Conservation (phyloP, 2,113 vertebrate genomes). For the Falcunculus frontatus region DNA sequence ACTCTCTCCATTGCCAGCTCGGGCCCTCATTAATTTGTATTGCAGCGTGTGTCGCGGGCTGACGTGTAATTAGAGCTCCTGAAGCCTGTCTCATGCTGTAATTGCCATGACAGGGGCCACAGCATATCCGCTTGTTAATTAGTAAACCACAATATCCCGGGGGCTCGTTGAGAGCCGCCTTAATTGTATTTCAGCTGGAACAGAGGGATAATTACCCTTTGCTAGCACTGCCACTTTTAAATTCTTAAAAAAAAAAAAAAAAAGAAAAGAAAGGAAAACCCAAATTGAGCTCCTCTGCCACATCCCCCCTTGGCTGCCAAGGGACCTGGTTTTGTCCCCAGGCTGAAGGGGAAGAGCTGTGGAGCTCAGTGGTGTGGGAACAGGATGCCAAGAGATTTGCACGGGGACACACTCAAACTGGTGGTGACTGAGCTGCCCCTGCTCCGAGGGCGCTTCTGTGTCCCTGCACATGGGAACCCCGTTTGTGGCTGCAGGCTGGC, state of each 20-base stretch:
- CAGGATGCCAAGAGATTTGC: background rate
- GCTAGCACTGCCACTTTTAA: conserved; percentile 65
- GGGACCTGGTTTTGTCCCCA: background rate
- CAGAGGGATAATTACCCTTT: conserved; percentile 75
- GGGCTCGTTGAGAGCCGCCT: conserved; percentile 65
- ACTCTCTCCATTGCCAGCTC: conserved; percentile 6
- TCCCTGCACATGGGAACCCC: rapidly evolving
- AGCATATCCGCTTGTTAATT: conserved; percentile 80
- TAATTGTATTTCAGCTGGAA: conserved; percentile 79
- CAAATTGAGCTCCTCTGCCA: background rate
- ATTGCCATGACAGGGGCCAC: conserved; percentile 75
- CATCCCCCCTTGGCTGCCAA: background rate
- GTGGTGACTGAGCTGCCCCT: background rate
- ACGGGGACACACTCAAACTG: rapidly evolving
- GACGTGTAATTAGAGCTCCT: conserved; percentile 64
- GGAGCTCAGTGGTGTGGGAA: background rate
- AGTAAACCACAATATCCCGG: conserved; percentile 79
- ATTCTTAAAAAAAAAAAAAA: conserved; percentile 6
- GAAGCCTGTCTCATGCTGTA: conserved; percentile 70
- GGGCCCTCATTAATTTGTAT: conserved; percentile 57
- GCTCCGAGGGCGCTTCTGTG: background rate
- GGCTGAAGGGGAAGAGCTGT: background rate
- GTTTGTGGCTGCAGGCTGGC: background rate
- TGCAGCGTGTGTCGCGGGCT: conserved; percentile 47
- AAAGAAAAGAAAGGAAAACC: background rate